A percentile compares a stretch with the other conserved stretches of the same genome.
Conservation (phyloP, 2,888 invertebrate genomes). For the Mechanitis messenoides region DNA sequence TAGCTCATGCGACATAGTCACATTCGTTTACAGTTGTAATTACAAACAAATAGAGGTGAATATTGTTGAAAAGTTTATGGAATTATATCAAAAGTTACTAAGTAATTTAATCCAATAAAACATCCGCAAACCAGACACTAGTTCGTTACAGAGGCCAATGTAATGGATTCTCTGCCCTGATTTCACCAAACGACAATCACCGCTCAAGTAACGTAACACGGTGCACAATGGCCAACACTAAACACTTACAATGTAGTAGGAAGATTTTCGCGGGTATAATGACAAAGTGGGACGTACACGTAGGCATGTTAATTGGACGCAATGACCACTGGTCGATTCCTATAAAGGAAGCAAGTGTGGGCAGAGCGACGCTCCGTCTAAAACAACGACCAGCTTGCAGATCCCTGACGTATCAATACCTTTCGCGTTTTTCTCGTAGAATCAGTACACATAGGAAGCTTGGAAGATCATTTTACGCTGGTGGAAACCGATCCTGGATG, state of each 20-base stretch:
- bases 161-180: conserved; percentile 13
- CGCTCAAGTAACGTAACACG: conserved; percentile 29
- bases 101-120: conserved; percentile 24
- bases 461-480: conserved; percentile 40
- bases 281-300: conserved; percentile 66
- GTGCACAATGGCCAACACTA: conserved; percentile 19
- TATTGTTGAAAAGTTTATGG: conserved; percentile 7
- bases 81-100: conserved; percentile 23
- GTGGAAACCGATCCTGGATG: conserved; percentile 41
- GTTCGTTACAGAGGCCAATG: conserved; percentile 6
- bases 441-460: conserved; percentile 28
- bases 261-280: conserved; percentile 64
- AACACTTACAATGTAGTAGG: conserved; percentile 35
- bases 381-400: conserved; percentile 42
- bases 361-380: conserved; percentile 65
- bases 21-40: too few relatives aligned
- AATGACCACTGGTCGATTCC: conserved; percentile 65
- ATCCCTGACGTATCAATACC: conserved; percentile 31
- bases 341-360: conserved; percentile 67
- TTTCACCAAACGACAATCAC: conserved; percentile 21
- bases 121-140: conserved; percentile 23
- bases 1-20: too few relatives aligned
- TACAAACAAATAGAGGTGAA: too few relatives aligned
- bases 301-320: conserved; percentile 73
- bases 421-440: conserved; percentile 11